Base-by-base conservation (phyloP, 2,888 invertebrate genomes). In the Drosophila nigricruria region DNA sequence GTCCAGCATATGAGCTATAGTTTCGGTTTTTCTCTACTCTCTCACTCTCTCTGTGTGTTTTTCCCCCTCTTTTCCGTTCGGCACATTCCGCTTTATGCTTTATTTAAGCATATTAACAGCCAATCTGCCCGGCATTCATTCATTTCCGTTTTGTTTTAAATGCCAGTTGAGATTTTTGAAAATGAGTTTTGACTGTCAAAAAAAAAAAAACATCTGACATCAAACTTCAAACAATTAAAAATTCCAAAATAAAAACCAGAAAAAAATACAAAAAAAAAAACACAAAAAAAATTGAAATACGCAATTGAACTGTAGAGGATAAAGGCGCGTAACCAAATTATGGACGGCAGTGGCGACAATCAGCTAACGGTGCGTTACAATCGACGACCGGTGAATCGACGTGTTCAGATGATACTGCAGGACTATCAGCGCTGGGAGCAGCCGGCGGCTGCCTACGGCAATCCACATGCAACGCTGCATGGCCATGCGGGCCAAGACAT, bases 311-410 rank as follows among this genome's bases (percentile, higher is more conserved):
- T 40, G 27, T 47, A 2, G n/a, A 27, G 3, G n/a, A 8, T 8
- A 23, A 18, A 14, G 12, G 47, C 9, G 30, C 20, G 43, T 57
- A 30, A 59, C n/a, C 38, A 14, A 40, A 43, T 30, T 27, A 84
- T 84, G 88, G 86, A 89, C 64, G 90, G 90, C 2, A 68, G 88
- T 6, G 90, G 90, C 8, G 90, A 88, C 60, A 89, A 85, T 60
- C 86, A 85, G 56, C 57, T 71, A n/a, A 58, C 77, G 12, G 50
- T 40, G 16, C 18, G 43, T 10, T 45, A 38, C 34, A 68, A 50
- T 34, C 66, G 23, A 10, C 40, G 52, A n/a, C 70, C 58, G 47
- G n/a, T 64, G 9, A 52, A 80, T 61, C 59, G 53, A 0, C 36
- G 71, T 2, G 27, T 80, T 9, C 58, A 67, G 47, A 49, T 56